These are phyloP conservation scores for Dryobotodes eremita DNA, from an alignment of 2,888 invertebrate genomes.

Conservation along the genomic window DNA sequence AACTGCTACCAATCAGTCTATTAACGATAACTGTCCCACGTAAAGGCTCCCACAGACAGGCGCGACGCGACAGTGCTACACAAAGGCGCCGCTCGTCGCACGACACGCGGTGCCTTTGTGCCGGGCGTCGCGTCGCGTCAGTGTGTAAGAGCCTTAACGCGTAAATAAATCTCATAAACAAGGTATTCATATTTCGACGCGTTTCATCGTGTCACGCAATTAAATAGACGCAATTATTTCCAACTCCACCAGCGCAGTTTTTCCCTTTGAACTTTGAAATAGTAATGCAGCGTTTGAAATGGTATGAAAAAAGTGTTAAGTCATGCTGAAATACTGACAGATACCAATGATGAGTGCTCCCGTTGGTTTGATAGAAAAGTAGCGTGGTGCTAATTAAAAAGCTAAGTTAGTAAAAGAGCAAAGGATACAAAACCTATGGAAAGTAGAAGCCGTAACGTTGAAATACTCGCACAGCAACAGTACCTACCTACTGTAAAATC, in stretches of 20 bases:
- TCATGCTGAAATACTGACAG: conserved; percentile 3
- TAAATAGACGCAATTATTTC: conserved; percentile 34
- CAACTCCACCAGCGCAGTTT: conserved; percentile 26
- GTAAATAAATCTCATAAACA: conserved; percentile 74
- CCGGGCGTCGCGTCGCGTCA: too few species aligned
- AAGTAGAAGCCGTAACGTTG: neutral
- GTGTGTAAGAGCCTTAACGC: too few species aligned
- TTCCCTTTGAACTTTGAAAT: conserved; percentile 23
- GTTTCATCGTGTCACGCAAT: conserved; percentile 44
- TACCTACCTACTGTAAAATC: neutral
- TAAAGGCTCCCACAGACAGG: too few species aligned
- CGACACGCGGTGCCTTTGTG: too few species aligned
- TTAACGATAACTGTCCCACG: conserved; percentile 69
- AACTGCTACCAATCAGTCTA: conserved; percentile 68
- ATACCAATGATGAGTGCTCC: neutral
- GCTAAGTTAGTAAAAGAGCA: neutral
- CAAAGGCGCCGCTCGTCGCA: too few species aligned
- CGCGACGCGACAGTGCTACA: too few species aligned
- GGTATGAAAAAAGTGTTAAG: neutral
- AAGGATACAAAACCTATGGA: neutral
- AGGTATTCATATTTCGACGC: conserved; percentile 62
- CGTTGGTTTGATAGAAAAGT: neutral
- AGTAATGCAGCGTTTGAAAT: conserved; percentile 14
- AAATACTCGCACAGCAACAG: neutral
- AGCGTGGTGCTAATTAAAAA: conserved; percentile 18